Percentiles rank a stretch among this genome's conserved stretches.
Conservation (phyloP, 2,113 vertebrate species). For the Isurus oxyrinchus region DNA sequence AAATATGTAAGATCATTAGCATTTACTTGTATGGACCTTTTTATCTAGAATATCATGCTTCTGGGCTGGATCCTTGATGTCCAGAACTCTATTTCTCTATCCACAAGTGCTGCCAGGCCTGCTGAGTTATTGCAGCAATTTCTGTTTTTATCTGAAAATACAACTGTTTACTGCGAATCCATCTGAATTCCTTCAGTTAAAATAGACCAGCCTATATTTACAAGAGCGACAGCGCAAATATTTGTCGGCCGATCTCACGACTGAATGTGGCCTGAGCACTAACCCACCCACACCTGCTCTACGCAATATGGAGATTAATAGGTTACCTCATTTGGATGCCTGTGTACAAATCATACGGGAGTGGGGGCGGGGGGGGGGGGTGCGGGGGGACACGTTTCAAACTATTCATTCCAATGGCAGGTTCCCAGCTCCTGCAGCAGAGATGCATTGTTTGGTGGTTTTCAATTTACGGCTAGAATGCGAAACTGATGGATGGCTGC, state of each 20-base stretch:
- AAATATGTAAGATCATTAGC: neutral
- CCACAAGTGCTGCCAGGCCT: too few species aligned
- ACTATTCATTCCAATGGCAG: neutral
- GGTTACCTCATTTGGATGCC: neutral
- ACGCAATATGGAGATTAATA: neutral
- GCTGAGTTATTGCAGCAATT: too few species aligned
- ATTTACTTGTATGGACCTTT: neutral
- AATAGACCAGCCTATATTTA: neutral
- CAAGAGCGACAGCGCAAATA: neutral
- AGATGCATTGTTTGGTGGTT: neutral
- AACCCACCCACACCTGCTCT: constrained; percentile 11
- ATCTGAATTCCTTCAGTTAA: neutral
- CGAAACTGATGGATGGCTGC: neutral
- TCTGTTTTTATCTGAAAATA: neutral
- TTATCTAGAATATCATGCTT: neutral
- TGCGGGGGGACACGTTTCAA: too few species aligned
- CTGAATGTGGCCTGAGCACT: neutral
- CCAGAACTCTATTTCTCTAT: too few species aligned
- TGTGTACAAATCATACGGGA: constrained; percentile 1
- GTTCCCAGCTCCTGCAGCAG: neutral
- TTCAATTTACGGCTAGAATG: constrained; percentile 12
- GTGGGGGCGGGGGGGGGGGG: too few species aligned
- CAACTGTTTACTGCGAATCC: neutral
- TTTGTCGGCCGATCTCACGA: neutral
- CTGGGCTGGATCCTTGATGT: neutral